Evolutionary conservation across 2,888 invertebrate species (phyloP).

Genomic region (Agrotis puta): DNA sequence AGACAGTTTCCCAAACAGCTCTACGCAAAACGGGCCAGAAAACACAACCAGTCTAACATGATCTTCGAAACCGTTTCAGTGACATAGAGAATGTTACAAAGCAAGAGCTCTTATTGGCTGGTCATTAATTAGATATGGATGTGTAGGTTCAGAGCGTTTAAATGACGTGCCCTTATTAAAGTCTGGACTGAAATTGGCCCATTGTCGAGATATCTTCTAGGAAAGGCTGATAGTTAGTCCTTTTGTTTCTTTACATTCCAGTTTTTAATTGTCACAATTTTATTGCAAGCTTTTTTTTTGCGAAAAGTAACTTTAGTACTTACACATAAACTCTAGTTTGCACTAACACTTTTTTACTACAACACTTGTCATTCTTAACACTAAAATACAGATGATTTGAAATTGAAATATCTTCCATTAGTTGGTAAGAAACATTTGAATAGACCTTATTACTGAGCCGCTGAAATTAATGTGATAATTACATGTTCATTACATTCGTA

Average conservation of each 20-base stretch:
- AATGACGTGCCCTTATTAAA: constrained; percentile 65
- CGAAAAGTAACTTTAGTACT: background rate
- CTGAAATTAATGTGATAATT: background rate
- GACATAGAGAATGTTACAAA: constrained; percentile 55
- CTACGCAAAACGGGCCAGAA: constrained; percentile 52
- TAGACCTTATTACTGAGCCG: constrained; percentile 31
- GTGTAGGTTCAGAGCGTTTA: constrained; percentile 59
- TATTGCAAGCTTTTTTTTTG: background rate
- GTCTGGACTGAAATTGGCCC: constrained; percentile 50
- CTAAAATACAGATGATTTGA: no score
- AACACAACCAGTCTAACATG: constrained; percentile 57
- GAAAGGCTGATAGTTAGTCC: constrained; percentile 25
- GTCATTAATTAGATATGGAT: constrained; percentile 53
- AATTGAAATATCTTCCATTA: no score
- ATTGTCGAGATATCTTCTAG: constrained; percentile 46
- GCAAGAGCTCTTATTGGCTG: constrained; percentile 55
- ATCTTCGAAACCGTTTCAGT: constrained; percentile 37
- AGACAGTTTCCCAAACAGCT: constrained; percentile 41
- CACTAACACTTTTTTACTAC: background rate
- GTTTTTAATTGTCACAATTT: constrained; percentile 7
- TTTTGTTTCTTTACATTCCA: constrained; percentile 39
- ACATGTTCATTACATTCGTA: background rate
- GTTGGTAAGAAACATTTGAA: background rate
- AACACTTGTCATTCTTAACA: background rate
- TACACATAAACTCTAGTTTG: background rate